A percentile compares a stretch with the other conserved stretches of the same genome.
Evolutionary conservation across 2,888 invertebrate genomes (phyloP).

Genomic region (Drosophila stalkeri): DNA sequence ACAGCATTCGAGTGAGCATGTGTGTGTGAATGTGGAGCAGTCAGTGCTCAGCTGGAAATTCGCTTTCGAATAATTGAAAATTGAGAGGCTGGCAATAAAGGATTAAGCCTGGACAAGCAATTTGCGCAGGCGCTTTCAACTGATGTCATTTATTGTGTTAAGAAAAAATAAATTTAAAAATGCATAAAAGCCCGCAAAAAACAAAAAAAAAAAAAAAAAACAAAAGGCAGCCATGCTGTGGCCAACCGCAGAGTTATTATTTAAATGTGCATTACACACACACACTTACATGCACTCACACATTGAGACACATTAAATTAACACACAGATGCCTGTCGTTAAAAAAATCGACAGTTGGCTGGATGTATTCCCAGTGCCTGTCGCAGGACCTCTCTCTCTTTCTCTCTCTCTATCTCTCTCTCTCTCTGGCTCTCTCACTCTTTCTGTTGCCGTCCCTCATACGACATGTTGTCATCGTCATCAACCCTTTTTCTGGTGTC

Average conservation of each 20-base stretch:
- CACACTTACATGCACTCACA: constrained; percentile 32
- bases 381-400: neutral
- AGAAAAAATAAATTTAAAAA: constrained; percentile 28
- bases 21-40: neutral
- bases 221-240: constrained; percentile 77
- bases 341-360: constrained; percentile 77
- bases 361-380: constrained; percentile 40
- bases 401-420: neutral
- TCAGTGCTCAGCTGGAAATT: constrained; percentile 32
- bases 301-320: constrained; percentile 33
- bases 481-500: constrained; percentile 69
- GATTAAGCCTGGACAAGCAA: constrained; percentile 68
- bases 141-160: constrained; percentile 64
- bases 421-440: neutral
- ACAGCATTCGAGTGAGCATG: neutral
- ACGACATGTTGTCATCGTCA: constrained; percentile 72
- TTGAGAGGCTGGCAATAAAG: constrained; percentile 49
- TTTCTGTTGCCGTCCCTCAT: constrained; percentile 31
- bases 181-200: constrained; percentile 52
- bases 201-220: constrained; percentile 67
- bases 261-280: constrained; percentile 74
- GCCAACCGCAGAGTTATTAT: constrained; percentile 80
- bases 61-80: constrained; percentile 60
- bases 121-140: constrained; percentile 78
- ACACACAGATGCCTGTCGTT: constrained; percentile 54